Conservation (phyloP, 2,888 invertebrate species). For the Thelaira solivaga region DNA sequence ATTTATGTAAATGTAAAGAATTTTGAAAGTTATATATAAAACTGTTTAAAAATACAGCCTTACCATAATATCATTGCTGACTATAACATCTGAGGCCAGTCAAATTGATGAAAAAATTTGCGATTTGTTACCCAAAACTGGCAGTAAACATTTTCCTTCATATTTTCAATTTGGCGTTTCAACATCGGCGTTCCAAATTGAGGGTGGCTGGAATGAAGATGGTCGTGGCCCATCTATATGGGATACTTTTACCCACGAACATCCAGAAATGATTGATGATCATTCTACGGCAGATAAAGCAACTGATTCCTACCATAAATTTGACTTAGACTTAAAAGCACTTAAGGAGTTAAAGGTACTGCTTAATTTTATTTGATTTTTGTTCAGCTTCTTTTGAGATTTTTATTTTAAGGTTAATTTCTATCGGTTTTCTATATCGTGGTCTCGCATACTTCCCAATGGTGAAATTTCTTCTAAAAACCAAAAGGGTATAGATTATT, state of each 20-base stretch:
- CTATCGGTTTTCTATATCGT: constrained; percentile 81
- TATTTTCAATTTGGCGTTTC: constrained; percentile 69
- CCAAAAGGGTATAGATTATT: constrained; percentile 81
- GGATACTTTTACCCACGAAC: constrained; percentile 76
- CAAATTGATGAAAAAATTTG: constrained; percentile 35
- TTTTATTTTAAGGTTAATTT: constrained; percentile 71
- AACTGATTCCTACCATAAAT: constrained; percentile 81
- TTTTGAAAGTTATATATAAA: too few species aligned
- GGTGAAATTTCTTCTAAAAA: constrained; percentile 80
- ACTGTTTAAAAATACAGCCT: too few species aligned
- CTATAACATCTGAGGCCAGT: neutral
- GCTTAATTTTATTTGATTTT: neutral
- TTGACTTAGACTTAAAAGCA: constrained; percentile 79
- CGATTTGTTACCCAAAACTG: constrained; percentile 42
- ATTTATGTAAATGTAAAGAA: too few species aligned
- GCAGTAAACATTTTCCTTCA: constrained; percentile 65
- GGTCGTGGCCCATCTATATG: constrained; percentile 79
- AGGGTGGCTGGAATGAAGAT: constrained; percentile 71
- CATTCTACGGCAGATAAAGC: constrained; percentile 79
- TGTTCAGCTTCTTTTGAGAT: neutral
- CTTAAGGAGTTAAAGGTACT: constrained; percentile 76
- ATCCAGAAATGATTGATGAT: constrained; percentile 76
- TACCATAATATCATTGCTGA: neutral
- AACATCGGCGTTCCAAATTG: constrained; percentile 71
- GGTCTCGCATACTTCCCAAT: constrained; percentile 82